Percentiles rank a stretch among this genome's conserved stretches.
Conservation (phyloP, 2,113 vertebrate species). For the Petrocephalus zakoni region DNA sequence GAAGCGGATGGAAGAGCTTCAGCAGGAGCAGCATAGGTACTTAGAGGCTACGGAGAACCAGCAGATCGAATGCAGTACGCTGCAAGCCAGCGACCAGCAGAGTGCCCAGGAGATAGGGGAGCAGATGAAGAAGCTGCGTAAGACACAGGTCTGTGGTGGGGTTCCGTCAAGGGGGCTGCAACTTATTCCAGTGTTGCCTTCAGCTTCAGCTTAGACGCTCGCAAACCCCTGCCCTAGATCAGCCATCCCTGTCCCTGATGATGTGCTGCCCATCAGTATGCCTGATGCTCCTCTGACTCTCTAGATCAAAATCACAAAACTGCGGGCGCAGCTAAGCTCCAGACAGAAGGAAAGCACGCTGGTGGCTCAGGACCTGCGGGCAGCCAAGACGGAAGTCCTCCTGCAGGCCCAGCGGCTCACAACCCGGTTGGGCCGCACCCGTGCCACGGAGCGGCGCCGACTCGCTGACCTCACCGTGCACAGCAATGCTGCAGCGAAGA, state of each 20-base stretch:
- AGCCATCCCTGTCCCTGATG: neutral
- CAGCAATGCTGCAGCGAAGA: conserved; percentile 58
- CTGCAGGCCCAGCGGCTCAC: conserved; percentile 58
- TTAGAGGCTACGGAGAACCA: conserved; percentile 56
- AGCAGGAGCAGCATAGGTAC: conserved; percentile 51
- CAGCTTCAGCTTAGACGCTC: neutral
- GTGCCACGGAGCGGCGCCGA: conserved; percentile 38
- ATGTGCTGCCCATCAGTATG: neutral
- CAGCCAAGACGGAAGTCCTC: conserved; percentile 51
- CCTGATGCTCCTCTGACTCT: neutral
- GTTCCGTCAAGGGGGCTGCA: neutral
- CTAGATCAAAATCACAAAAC: conserved; percentile 55
- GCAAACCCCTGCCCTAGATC: neutral
- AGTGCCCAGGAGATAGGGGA: conserved; percentile 61
- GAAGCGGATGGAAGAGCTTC: conserved; percentile 62
- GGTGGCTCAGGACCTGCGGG: conserved; percentile 33
- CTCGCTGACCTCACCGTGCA: conserved; percentile 58
- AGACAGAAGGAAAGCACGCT: conserved; percentile 48
- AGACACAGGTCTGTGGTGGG: conserved; percentile 61
- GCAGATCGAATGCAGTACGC: conserved; percentile 49
- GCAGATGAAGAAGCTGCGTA: conserved; percentile 66
- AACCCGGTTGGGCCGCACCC: conserved; percentile 44
- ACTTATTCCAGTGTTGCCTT: neutral
- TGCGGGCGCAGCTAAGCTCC: conserved; percentile 42
- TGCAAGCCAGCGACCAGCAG: conserved; percentile 61